Base-by-base conservation (phyloP, 2,888 invertebrate species). In the Mythimna loreyi region DNA sequence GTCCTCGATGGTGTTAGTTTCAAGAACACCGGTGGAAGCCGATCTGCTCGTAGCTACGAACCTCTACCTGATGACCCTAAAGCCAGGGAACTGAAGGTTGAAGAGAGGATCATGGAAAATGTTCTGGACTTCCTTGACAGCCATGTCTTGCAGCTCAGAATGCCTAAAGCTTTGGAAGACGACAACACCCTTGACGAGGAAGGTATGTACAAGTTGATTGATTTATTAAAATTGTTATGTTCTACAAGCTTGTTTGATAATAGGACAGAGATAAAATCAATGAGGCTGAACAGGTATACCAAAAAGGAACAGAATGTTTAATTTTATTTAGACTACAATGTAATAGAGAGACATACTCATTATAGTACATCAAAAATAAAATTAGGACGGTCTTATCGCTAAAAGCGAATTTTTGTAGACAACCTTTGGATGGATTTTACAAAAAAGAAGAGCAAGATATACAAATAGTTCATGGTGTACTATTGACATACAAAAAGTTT, bases 101-200 rank as follows among this genome's bases (percentile, higher is more conserved):
- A 95, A 85, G 96, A 96, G 56, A 92, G 96, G 72, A 95, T 96
- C 55, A 84, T 95, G 90, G 96, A 96, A 55, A 95, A 95, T 47
- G 90, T 96, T 0, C 92, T 94, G 0, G 95, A 96, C 83, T 95
- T 96, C 87, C 80, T 96, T 16, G 96, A 96, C 67, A 93, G 87
- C 71, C 95, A 95, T 67, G 93, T 92, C 1, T 80, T 96, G 5
- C 94, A 94, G 79, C 84, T 96, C 16, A 94, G 96, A 81, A 95
- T 96, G 95, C 96, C 96, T 0, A 95, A 92, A 74, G 89, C 93
- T 16, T 93, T 95, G 30, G 92, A 91, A 83, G 95, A 96, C 47
- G 95, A 95, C 43, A 94, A 95, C 82, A 90, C 93, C 1, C 87
- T 94, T 62, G 95, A 95, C 80, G 95, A 94, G 75, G 96, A 96